Conservation (phyloP, 2,797 vertebrate genomes). For the Craterocephalus amniculus region DNA sequence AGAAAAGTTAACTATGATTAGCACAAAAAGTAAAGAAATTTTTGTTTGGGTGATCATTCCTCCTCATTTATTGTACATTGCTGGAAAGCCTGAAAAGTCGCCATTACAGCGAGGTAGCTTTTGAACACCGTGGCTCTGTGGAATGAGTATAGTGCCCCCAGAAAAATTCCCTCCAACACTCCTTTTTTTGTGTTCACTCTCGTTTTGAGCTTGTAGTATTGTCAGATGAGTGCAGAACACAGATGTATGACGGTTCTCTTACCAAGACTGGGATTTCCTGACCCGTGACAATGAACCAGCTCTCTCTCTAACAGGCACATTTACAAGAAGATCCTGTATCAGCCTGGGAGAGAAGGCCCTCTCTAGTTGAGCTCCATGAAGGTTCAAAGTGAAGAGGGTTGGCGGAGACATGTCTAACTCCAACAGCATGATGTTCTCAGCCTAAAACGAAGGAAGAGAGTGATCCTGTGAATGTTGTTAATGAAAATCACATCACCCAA, state of each 20-base stretch:
- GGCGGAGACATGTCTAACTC: constrained; percentile 94
- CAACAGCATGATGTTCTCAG: constrained; percentile 96
- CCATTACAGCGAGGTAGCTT: too few species aligned
- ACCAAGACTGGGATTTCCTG: constrained; percentile 94
- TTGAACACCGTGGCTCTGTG: too few species aligned
- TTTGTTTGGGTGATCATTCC: too few species aligned
- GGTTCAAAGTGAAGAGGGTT: constrained; percentile 90
- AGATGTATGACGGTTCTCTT: constrained; percentile 63
- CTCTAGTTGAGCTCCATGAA: constrained; percentile 86
- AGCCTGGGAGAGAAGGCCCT: constrained; percentile 88
- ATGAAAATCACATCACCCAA: constrained; percentile 1
- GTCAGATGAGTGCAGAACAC: too few species aligned
- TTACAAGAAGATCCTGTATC: constrained; percentile 82
- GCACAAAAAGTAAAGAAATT: too few species aligned
- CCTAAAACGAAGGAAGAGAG: constrained; percentile 82
- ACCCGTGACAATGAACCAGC: constrained; percentile 84
- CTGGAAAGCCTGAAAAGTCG: too few species aligned
- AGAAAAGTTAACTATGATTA: too few species aligned
- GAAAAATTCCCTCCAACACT: too few species aligned
- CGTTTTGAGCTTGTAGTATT: too few species aligned
- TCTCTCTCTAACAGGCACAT: constrained; percentile 83
- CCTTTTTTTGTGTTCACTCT: too few species aligned
- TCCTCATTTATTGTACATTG: too few species aligned
- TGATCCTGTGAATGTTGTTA: constrained; percentile 5
- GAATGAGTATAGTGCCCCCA: too few species aligned